phyloP scores from a whole-genome alignment of 2,113 vertebrate species.

The Alouatta palliata region DNA sequence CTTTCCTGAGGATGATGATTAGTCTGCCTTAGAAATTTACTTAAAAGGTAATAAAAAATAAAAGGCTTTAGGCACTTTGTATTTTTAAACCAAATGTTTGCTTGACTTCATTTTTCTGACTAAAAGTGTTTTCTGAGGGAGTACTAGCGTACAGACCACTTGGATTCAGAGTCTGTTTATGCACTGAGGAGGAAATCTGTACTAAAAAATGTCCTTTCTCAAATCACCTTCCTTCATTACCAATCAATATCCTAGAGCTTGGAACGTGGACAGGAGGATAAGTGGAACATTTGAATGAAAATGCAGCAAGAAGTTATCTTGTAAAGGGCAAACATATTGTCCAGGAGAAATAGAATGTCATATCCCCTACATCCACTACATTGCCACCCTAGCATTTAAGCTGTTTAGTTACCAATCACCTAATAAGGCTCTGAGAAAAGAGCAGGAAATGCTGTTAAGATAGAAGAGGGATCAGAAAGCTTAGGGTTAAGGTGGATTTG shows the following conservation, averaged over 20 bases:
- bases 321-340: background rate
- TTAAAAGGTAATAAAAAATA: background rate
- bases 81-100: constrained; percentile 9
- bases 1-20: background rate
- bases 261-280: background rate
- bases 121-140: background rate
- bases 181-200: background rate
- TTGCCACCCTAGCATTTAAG: background rate
- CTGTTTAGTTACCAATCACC: background rate
- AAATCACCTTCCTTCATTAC: background rate
- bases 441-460: background rate
- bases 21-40: constrained; percentile 3
- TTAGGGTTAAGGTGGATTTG: background rate
- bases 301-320: background rate
- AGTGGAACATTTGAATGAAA: background rate
- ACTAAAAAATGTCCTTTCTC: background rate
- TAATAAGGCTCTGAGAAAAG: background rate
- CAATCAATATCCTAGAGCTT: no score
- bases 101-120: background rate
- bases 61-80: background rate
- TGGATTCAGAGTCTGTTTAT: background rate
- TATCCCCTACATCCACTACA: background rate
- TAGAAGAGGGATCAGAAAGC: background rate
- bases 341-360: background rate
- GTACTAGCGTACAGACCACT: background rate